phyloP scores from a whole-genome alignment of 2,888 invertebrate genomes.

The Eupeodes luniger region DNA sequence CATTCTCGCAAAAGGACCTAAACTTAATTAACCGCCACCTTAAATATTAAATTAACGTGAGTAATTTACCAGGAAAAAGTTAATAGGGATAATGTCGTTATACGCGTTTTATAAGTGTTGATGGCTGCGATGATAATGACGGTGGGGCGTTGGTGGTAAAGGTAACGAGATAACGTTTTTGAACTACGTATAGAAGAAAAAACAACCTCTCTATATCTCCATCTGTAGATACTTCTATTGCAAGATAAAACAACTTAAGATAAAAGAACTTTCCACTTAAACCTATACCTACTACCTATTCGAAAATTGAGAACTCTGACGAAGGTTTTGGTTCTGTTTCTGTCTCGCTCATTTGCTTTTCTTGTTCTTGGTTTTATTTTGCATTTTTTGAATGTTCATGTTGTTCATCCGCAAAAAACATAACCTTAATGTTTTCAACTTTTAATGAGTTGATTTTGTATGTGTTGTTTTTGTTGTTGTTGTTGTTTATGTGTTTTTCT shows the following conservation, averaged over 20 bases:
- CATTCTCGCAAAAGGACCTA: constrained; percentile 56
- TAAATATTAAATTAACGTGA: constrained; percentile 73
- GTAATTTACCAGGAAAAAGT: constrained; percentile 67
- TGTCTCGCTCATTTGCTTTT: background rate
- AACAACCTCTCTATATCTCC: background rate
- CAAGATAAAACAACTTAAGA: constrained; percentile 6
- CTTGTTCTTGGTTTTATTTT: background rate
- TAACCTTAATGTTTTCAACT: constrained; percentile 73
- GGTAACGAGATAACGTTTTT: constrained; percentile 17
- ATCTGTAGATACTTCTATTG: background rate
- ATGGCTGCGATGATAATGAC: background rate
- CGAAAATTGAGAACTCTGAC: constrained; percentile 8
- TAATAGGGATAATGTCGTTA: constrained; percentile 67
- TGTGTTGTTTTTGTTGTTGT: constrained; percentile 27
- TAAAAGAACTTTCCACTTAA: constrained; percentile 48
- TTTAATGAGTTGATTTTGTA: constrained; percentile 74
- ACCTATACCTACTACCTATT: constrained; percentile 13
- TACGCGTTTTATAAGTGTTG: constrained; percentile 33
- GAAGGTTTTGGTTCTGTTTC: background rate
- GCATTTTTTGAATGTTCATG: constrained; percentile 53
- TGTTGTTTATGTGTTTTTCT: background rate
- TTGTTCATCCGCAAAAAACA: constrained; percentile 66
- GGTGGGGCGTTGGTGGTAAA: constrained; percentile 3
- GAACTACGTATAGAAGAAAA: background rate
- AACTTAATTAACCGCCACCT: constrained; percentile 67